Conservation (phyloP, 2,888 invertebrate genomes). For the Catocala fraxini region DNA sequence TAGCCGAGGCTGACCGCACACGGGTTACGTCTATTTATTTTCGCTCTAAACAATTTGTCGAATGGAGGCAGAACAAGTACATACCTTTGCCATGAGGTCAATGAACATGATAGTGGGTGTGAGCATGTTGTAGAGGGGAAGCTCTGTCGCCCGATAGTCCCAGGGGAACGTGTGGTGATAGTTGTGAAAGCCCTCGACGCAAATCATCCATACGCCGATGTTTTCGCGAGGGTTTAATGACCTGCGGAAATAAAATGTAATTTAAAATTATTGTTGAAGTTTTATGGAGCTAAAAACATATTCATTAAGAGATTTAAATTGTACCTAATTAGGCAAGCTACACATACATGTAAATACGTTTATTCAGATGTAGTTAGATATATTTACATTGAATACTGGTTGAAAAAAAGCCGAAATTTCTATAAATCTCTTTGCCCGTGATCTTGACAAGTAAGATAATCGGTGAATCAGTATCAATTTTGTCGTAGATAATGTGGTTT, state of each 20-base stretch:
- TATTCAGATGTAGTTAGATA: too few relatives aligned
- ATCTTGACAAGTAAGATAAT: too few relatives aligned
- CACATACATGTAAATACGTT: too few relatives aligned
- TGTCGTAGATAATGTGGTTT: too few relatives aligned
- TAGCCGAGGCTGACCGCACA: conserved; percentile 22
- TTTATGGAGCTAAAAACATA: too few relatives aligned
- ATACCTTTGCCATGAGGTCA: conserved; percentile 89
- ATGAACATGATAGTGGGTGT: conserved; percentile 91
- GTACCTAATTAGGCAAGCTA: too few relatives aligned
- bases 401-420: too few relatives aligned
- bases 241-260: conserved; percentile 49
- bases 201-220: conserved; percentile 89
- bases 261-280: too few relatives aligned
- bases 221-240: conserved; percentile 92
- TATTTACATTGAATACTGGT: too few relatives aligned
- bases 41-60: not conserved
- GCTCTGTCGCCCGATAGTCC: conserved; percentile 92
- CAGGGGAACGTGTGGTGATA: conserved; percentile 78
- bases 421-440: too few relatives aligned
- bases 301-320: too few relatives aligned
- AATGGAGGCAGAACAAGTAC: conserved; percentile 27
- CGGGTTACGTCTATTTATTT: conserved; percentile 7
- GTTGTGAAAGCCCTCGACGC: conserved; percentile 95
- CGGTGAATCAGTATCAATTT: too few relatives aligned
- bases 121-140: conserved; percentile 88